Evolutionary conservation across 2,113 vertebrate species (phyloP).

Genomic region (Gallinago media): DNA sequence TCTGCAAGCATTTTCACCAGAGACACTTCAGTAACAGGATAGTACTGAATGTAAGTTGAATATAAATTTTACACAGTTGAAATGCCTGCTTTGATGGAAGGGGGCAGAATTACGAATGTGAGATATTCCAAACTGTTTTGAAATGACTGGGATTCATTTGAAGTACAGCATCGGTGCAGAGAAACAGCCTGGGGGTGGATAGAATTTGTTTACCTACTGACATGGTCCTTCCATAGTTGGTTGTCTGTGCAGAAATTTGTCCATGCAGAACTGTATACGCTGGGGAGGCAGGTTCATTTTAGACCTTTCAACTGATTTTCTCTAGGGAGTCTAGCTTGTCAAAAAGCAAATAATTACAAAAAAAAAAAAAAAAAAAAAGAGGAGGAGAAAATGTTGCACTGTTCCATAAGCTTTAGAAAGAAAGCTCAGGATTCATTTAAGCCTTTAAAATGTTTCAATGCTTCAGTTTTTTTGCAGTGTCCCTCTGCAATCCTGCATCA

Average conservation of each 20-base stretch:
- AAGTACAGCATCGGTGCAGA: not conserved
- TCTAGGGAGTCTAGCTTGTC: not conserved
- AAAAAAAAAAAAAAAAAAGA: fast-evolving
- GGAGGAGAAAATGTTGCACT: not conserved
- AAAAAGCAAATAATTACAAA: not conserved
- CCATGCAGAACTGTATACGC: not conserved
- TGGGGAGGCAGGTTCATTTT: not conserved
- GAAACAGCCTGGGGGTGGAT: not conserved
- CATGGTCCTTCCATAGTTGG: not conserved
- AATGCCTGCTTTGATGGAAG: constrained; percentile 31
- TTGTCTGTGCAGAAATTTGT: not conserved
- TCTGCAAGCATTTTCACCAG: constrained; percentile 11
- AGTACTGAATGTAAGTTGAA: constrained; percentile 34
- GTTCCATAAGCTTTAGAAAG: not conserved
- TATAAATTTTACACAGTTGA: constrained; percentile 32
- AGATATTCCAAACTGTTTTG: constrained; percentile 38
- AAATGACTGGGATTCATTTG: not conserved
- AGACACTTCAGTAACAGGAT: constrained; percentile 19
- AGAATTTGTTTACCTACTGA: constrained; percentile 15
- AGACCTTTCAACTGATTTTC: not conserved
- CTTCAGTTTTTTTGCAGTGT: not conserved
- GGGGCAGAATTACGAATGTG: constrained; percentile 4
- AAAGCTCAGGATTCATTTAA: not conserved
- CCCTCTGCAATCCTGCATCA: not conserved
- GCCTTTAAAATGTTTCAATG: not conserved